Evolutionary conservation across 2,113 vertebrate genomes (phyloP).

Genomic region (Trematocara unimaculatum): DNA sequence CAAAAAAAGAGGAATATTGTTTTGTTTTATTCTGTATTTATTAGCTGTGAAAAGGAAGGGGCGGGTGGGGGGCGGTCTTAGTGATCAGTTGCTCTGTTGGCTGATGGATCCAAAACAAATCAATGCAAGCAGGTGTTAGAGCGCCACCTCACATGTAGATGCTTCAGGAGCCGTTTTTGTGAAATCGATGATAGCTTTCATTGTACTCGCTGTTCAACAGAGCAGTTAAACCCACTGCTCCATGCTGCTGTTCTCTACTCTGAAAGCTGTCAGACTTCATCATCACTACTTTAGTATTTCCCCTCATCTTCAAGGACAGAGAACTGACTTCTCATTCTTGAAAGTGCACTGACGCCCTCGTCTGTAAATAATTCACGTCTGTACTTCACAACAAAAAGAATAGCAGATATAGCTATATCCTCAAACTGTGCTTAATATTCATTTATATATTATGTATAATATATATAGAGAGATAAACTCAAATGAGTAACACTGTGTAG

Average conservation of each 20-base stretch:
- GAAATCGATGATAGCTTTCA: slow-evolving; percentile 24
- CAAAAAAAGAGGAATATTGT: not conserved
- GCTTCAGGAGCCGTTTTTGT: slow-evolving; percentile 1
- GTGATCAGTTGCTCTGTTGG: slow-evolving; percentile 11
- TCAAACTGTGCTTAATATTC: slow-evolving; percentile 68
- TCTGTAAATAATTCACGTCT: slow-evolving; percentile 50
- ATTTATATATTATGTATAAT: slow-evolving; percentile 73
- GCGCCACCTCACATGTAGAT: not conserved
- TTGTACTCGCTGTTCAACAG: slow-evolving; percentile 16
- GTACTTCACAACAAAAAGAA: slow-evolving; percentile 11
- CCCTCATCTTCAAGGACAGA: not conserved
- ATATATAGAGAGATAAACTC: slow-evolving; percentile 43
- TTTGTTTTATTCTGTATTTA: slow-evolving; percentile 23
- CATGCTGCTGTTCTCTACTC: slow-evolving; percentile 36
- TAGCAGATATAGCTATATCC: slow-evolving; percentile 33
- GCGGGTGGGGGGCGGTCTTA: not conserved
- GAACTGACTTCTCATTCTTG: not conserved
- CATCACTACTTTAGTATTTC: not conserved
- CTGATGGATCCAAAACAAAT: slow-evolving; percentile 43
- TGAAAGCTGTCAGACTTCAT: slow-evolving; percentile 17
- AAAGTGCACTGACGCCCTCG: slow-evolving; percentile 26
- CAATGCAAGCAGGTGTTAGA: slow-evolving; percentile 39
- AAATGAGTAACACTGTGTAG: slow-evolving; percentile 74
- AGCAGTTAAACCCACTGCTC: slow-evolving; percentile 11
- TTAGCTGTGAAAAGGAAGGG: not conserved